Conservation (phyloP, 2,888 invertebrate species). For the Calameuta idolon region DNA sequence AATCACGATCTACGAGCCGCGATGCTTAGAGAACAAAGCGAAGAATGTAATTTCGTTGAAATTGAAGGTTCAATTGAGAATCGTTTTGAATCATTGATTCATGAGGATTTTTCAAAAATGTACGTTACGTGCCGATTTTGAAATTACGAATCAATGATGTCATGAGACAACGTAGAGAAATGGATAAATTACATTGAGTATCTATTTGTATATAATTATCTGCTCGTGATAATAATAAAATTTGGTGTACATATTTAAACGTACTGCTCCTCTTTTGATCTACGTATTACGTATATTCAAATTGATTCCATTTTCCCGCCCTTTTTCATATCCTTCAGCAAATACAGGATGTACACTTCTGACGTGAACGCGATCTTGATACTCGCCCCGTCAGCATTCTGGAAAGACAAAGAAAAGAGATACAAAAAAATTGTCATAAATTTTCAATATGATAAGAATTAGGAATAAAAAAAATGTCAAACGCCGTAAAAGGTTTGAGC, state of each 20-base stretch:
- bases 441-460: not conserved
- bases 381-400: not conserved
- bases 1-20: not conserved
- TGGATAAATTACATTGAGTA: conserved; percentile 27
- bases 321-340: not conserved
- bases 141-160: not conserved
- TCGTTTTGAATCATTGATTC: not conserved
- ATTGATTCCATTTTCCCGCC: not conserved
- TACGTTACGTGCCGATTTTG: not conserved
- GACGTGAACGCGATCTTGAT: not conserved
- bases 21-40: not conserved
- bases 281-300: not conserved
- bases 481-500: not conserved
- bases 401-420: not conserved
- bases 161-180: not conserved
- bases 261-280: not conserved
- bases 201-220: conserved; percentile 62
- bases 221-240: conserved; percentile 63
- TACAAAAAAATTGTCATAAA: not conserved
- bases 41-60: not conserved
- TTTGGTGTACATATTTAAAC: conserved; percentile 64
- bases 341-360: not conserved
- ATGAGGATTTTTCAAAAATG: not conserved
- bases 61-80: not conserved
- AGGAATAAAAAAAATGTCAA: not conserved